Conservation (phyloP, 2,797 vertebrate species). For the Chloroceryle inda region DNA sequence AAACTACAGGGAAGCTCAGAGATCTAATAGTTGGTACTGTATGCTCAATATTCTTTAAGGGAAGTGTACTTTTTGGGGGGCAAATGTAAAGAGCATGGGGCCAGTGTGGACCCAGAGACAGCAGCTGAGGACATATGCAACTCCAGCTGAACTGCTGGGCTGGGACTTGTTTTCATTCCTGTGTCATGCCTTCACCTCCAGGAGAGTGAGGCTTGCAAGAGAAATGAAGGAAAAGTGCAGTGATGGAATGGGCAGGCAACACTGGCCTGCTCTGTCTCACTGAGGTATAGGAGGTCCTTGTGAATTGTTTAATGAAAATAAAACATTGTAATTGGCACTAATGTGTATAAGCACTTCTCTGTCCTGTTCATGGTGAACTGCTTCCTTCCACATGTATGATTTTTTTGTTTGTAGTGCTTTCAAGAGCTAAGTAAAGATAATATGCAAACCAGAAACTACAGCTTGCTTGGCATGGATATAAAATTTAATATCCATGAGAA, state of each 20-base stretch:
- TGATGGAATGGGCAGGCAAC: neutral
- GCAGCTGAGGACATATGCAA: neutral
- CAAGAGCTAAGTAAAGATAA: neutral
- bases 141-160: neutral
- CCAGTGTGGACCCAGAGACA: neutral
- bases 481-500: neutral
- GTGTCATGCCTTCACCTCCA: neutral
- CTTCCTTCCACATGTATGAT: neutral
- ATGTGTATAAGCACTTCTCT: neutral
- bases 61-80: neutral
- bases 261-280: fast-evolving
- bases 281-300: neutral
- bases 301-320: neutral
- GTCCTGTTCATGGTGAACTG: neutral
- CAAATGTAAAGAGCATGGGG: neutral
- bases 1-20: neutral
- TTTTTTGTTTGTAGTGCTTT: neutral
- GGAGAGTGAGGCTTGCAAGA: neutral
- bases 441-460: neutral
- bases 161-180: neutral
- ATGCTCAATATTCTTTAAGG: neutral
- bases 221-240: neutral
- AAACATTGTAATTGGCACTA: neutral
- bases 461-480: neutral
- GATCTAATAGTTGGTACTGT: neutral